Evolutionary conservation across 2,113 vertebrate genomes (phyloP), one percentile per base, ranked within the genome.

Genomic region (Phalacrocorax brasilianus): DNA sequence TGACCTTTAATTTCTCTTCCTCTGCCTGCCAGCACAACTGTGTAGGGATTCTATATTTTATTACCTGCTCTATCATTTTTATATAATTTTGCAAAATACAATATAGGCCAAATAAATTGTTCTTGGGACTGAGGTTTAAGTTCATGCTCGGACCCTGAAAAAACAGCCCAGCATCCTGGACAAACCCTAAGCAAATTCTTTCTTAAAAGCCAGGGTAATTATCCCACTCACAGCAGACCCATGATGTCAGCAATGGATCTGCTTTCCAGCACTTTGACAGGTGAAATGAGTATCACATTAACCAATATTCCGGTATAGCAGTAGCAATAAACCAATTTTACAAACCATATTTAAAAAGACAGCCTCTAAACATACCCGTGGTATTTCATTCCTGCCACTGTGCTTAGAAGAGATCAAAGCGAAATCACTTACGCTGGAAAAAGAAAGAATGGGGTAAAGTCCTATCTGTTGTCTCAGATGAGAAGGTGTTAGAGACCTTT

Each of bases 231-330:
- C 13, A 67, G 30, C 12, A 45, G 45, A 76, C 5, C 24, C 30
- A 40, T 0, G 0, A 4, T 24, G 18, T 49, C 45, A 73, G 13
- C 2, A 0, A 65, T 9, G 4, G 13, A 53, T 16, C 18, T 83
- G 44, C 20, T 35, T 35, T 61, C 47, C 73, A 79, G 47, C 14
- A 26, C 11, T 87, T 70, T 18, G 14, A 52, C 59, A 76, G 26
- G 32, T 14, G 22, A 91, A 83, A 22, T 4, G 1, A 58, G 35
- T 13, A 33, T 27, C 45, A 58, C 1, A 3, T 47, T 79, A 71
- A 33, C 11, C 19, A 9, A 1, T 14, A 15, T 18, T 89, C 28
- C 21, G 56, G 19, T 33, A n/a, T 8, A 71, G 9, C 40, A 63
- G 28, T 13, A 45, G 4, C 6, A 77, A 83, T 55, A 68, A 85